A percentile compares a stretch with the other conserved stretches of the same genome.
These are phyloP conservation scores for Phymatocera aterrima DNA, from an alignment of 2,888 invertebrate species.

Conservation along the genomic window DNA sequence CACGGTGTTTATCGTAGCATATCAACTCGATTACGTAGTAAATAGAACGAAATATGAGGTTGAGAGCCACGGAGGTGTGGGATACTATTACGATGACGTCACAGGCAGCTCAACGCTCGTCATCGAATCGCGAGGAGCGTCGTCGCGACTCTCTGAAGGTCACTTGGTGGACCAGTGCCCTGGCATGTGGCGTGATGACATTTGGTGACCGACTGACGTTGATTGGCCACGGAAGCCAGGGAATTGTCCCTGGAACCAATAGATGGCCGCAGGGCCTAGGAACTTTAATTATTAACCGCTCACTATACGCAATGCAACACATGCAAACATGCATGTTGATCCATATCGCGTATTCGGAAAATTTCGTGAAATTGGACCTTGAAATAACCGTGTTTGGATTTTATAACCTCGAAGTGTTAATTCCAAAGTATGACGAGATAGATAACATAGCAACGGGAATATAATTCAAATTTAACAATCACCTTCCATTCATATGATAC, in stretches of 20 bases:
- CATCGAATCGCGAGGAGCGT: too few relatives aligned
- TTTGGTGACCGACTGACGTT: conserved; percentile 45
- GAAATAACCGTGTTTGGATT: conserved; percentile 1
- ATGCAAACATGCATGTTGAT: too few relatives aligned
- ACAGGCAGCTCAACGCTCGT: conserved; percentile 18
- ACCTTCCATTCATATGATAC: not conserved
- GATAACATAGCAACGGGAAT: not conserved
- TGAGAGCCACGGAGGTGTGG: conserved; percentile 17
- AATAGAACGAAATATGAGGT: not conserved
- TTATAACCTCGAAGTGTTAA: not conserved
- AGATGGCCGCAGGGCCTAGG: conserved; percentile 32
- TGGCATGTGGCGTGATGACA: conserved; percentile 31
- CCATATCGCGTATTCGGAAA: not conserved
- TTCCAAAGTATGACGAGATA: not conserved
- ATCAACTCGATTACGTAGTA: too few relatives aligned
- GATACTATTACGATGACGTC: conserved; percentile 39
- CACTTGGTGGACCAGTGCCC: conserved; percentile 43
- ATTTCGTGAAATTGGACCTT: conserved; percentile 27
- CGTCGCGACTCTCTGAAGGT: conserved; percentile 42
- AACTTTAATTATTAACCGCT: conserved; percentile 43
- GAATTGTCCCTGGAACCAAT: conserved; percentile 30
- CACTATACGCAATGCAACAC: not conserved
- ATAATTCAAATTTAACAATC: not conserved
- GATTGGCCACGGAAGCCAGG: conserved; percentile 29
- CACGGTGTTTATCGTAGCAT: too few relatives aligned